phyloP scores from a whole-genome alignment of 2,888 invertebrate genomes.

The Timema podura region DNA sequence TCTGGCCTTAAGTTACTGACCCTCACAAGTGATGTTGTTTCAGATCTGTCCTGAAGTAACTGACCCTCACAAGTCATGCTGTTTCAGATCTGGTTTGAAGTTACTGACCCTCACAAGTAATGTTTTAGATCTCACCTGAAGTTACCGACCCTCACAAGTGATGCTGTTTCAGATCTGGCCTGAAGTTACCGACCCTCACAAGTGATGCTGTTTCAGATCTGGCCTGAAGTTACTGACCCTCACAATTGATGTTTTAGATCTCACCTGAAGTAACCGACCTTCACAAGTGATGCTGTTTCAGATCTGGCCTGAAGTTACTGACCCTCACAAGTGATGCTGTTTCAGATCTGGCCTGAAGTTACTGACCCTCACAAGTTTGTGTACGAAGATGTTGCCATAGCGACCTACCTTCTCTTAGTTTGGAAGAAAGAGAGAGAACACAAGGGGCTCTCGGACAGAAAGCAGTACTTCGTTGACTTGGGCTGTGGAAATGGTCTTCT shows the following conservation, averaged over 20 bases:
- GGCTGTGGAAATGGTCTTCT: conserved; percentile 98
- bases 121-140: conserved; percentile 82
- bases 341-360: conserved; percentile 81
- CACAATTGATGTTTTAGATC: conserved; percentile 72
- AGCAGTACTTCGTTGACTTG: conserved; percentile 79
- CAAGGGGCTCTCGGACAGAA: conserved; percentile 40
- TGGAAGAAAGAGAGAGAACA: conserved; percentile 62
- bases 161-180: conserved; percentile 82
- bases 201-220: conserved; percentile 78
- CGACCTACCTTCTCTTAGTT: conserved; percentile 74
- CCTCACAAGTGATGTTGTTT: conserved; percentile 82
- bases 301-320: conserved; percentile 90
- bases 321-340: conserved; percentile 72
- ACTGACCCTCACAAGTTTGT: conserved; percentile 95
- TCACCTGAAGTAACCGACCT: conserved; percentile 96
- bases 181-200: conserved; percentile 88
- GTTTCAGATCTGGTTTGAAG: conserved; percentile 83
- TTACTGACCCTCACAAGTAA: conserved; percentile 91
- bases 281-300: conserved; percentile 74
- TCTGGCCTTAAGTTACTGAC: conserved; percentile 92
- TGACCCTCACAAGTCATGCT: conserved; percentile 90
- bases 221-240: conserved; percentile 93
- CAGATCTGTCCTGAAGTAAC: conserved; percentile 90
- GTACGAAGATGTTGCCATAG: conserved; percentile 94
- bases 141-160: conserved; percentile 91